phyloP scores from a whole-genome alignment of 1,140 invertebrate genomes.

The Sycobia sp. region DNA sequence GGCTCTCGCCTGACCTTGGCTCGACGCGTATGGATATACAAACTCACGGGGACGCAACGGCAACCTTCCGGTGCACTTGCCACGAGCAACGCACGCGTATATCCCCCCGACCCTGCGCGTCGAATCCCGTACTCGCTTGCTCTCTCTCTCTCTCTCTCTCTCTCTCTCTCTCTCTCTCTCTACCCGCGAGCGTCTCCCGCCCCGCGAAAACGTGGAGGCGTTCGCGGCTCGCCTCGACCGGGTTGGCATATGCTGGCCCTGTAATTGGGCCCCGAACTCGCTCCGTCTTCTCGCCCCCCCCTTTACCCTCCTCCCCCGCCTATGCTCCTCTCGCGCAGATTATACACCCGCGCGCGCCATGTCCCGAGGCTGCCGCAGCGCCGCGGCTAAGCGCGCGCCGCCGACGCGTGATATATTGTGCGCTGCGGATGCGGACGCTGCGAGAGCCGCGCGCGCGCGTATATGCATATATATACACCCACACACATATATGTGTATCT shows the following conservation, averaged over 20 bases:
- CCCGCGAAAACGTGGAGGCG: constrained; percentile 55
- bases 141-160: no score
- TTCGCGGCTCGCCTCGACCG: constrained; percentile 52
- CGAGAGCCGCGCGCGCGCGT: no score
- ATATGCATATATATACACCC: no score
- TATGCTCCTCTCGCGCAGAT: constrained; percentile 57
- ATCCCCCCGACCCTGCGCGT: neutral
- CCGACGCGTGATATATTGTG: neutral
- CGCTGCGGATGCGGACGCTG: constrained; percentile 54
- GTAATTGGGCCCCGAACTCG: constrained; percentile 62
- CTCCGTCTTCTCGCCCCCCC: no score
- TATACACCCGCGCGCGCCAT: constrained; percentile 60
- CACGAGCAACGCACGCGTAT: no score
- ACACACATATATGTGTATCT: no score
- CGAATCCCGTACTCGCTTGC: neutral
- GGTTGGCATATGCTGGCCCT: constrained; percentile 63
- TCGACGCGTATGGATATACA: no score
- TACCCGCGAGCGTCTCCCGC: no score
- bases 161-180: no score
- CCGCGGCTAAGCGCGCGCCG: neutral
- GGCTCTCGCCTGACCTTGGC: no score
- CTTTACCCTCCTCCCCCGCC: no score
- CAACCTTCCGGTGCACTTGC: constrained; percentile 12
- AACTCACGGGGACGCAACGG: no score
- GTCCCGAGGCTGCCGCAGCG: neutral